Evolutionary conservation across 1,140 invertebrate species (phyloP), one percentile per base, ranked within the genome.

Genomic region (Notospermus geniculatus): DNA sequence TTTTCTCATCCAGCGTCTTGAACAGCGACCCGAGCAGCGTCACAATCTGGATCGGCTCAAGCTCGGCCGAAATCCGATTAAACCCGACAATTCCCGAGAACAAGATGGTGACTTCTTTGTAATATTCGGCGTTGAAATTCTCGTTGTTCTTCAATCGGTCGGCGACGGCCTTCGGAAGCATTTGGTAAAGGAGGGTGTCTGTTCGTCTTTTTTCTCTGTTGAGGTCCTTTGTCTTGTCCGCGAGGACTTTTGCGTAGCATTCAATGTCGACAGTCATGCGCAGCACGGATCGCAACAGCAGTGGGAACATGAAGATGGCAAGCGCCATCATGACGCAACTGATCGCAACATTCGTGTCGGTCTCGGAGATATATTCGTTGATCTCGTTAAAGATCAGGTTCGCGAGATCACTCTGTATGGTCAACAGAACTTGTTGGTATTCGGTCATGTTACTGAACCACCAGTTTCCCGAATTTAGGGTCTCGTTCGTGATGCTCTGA

Each of bases 101-200:
- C 19, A 50, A 50, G n/a, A 50, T 23, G n/a, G 46, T 50, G 5
- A 27, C 46, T n/a, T 50, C 46, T 50, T 50, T 50, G 46, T 50
- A 50, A 50, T 50, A 50, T 50, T 50, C 46, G 5, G 46, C 46
- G 46, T 50, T 50, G 46, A 50, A 19, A n/a, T 50, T 27, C 25
- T 50, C 25, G 4, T 7, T 19, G 25, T 50, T 23, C n/a, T 50
- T 50, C 46, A 50, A n/a, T 50, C 25, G 46, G 5, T 50, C 46
- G 5, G 89, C 89, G 4, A 91, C 89, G 63, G 86, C 88, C 0
- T 88, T 86, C 0, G 91, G 91, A 29, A 92, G 73, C 78, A 80
- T 80, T 65, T 80, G 78, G 61, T 79, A 79, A 9, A 80, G 66
- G 27, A 80, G 71, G 15, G 67, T 71, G 60, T 80, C 78, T 1